These are phyloP conservation scores for Pantelozetes paolii DNA, from an alignment of 2,888 invertebrate genomes.

Conservation along the genomic window DNA sequence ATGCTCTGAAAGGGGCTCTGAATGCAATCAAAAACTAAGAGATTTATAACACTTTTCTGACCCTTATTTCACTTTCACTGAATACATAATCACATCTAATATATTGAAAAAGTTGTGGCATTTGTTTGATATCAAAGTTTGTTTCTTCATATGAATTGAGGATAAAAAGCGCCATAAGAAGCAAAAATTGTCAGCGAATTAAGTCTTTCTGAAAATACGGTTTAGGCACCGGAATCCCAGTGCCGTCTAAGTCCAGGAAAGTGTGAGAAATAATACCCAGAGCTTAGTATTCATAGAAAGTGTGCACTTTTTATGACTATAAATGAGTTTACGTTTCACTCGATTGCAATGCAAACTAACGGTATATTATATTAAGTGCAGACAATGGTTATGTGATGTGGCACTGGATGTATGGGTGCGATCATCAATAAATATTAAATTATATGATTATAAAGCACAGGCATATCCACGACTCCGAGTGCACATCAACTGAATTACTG, in stretches of 20 bases:
- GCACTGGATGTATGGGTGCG: slow-evolving; percentile 13
- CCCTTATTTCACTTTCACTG: slow-evolving; percentile 1
- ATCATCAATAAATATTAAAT: slow-evolving; percentile 13
- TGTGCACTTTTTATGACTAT: too few species aligned
- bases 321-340: not conserved
- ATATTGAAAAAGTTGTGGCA: too few species aligned
- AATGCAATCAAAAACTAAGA: slow-evolving; percentile 13
- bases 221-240: too few species aligned
- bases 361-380: not conserved
- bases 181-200: too few species aligned
- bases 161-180: too few species aligned
- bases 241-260: too few species aligned
- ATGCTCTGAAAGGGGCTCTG: slow-evolving; percentile 2
- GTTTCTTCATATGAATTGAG: too few species aligned
- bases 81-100: slow-evolving; percentile 19
- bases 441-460: slow-evolving; percentile 13
- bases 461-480: too few species aligned
- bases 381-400: not conserved
- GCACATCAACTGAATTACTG: too few species aligned
- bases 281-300: not conserved
- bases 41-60: slow-evolving; percentile 25
- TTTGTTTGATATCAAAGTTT: too few species aligned
- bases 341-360: not conserved
- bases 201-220: too few species aligned
- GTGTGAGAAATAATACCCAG: too few species aligned